Percentiles rank a stretch among this genome's conserved stretches.
Evolutionary conservation across 2,888 invertebrate genomes (phyloP).

Genomic region (Mesoligia furuncula): DNA sequence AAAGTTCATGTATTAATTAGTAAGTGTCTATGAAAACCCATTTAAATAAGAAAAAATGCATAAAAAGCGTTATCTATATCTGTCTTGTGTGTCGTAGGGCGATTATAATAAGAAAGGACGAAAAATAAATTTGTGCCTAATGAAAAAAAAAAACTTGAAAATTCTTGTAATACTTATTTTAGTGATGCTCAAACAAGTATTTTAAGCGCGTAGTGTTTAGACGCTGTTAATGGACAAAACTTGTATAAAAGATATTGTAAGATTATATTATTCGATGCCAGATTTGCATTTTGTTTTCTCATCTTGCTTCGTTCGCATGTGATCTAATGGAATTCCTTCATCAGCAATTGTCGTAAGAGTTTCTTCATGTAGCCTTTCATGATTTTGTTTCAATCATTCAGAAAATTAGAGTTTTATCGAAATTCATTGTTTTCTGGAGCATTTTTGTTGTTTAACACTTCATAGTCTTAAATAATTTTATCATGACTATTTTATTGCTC

Average conservation of each 20-base stretch:
- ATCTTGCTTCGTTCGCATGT: constrained; percentile 45
- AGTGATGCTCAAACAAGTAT: constrained; percentile 88
- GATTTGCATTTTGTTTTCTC: constrained; percentile 82
- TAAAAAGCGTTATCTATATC: constrained; percentile 83
- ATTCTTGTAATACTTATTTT: constrained; percentile 80
- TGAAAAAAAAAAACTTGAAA: constrained; percentile 80
- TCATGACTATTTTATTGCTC: constrained; percentile 30
- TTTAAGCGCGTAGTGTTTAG: constrained; percentile 88
- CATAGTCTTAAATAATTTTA: constrained; percentile 20
- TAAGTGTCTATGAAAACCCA: constrained; percentile 88
- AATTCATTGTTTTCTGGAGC: constrained; percentile 15
- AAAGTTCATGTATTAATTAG: constrained; percentile 87
- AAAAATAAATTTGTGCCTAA: constrained; percentile 88
- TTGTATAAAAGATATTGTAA: constrained; percentile 76
- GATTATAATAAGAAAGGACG: constrained; percentile 74
- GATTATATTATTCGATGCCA: constrained; percentile 80
- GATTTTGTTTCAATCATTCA: constrained; percentile 9
- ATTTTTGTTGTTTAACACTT: constrained; percentile 1
- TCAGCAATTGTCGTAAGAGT: constrained; percentile 9
- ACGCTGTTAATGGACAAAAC: constrained; percentile 81
- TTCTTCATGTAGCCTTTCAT: neutral
- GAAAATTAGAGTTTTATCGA: constrained; percentile 18
- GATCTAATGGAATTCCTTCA: constrained; percentile 60
- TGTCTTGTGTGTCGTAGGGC: constrained; percentile 86
- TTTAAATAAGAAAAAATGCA: constrained; percentile 81